Evolutionary conservation across 2,113 vertebrate genomes (phyloP), one percentile per base, ranked within the genome.

Genomic region (Picathartes gymnocephalus): DNA sequence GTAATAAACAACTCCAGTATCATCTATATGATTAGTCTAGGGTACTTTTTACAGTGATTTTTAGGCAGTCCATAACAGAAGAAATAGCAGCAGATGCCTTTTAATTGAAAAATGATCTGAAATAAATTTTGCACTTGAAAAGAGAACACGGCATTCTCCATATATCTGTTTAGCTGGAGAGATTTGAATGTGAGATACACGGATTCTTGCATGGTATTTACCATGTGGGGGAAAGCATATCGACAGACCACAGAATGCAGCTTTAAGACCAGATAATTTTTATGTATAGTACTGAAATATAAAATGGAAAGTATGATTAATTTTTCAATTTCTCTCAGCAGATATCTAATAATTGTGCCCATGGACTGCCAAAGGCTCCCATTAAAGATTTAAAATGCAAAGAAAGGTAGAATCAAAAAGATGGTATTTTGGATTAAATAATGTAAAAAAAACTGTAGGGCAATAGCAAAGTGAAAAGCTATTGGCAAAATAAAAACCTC

Each of bases 361-460:
- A 98, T 97, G 96, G 98, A 98, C 98, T 96, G 98, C 99, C 99
- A 98, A 98, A 96, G 99, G 99, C 98, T 98, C 94, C 97, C 98
- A 99, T 99, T 99, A 99, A 99, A 99, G 98, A 99, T 99, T 99
- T 98, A 99, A 98, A 98, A 99, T 98, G 98, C 98, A 98, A 98
- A 99, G 98, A 98, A 98, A 98, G 98, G 98, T 98, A 97, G 97
- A 98, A 98, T 98, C 98, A 98, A 98, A 99, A 99, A 98, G 98
- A 99, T 98, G 97, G 98, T 98, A 98, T 98, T 99, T 99, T 98
- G 99, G 98, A 99, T 99, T 99, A 98, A 99, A 99, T 99, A 99
- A 99, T 99, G 98, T 98, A 98, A 98, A 99, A 77, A 99, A 98
- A 98, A 98, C 97, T 98, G 95, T 98, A 98, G 98, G 98, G 99